phyloP scores from a whole-genome alignment of 2,888 invertebrate species.

The Macroteleia sp. region DNA sequence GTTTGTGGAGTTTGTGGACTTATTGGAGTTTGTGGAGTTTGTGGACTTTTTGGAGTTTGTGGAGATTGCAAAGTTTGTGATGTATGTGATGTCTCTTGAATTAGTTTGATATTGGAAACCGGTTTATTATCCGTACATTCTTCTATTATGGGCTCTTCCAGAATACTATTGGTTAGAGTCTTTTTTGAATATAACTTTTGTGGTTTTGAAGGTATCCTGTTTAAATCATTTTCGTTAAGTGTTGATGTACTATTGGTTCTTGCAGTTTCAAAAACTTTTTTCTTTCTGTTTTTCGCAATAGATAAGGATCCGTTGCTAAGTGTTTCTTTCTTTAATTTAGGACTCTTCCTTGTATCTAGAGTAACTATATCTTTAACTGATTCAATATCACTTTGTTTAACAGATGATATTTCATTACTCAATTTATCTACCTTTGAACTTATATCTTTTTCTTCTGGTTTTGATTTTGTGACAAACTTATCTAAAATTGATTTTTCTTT shows the following conservation, averaged over 20 bases:
- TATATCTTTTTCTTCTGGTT: too few species aligned
- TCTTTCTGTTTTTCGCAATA: too few species aligned
- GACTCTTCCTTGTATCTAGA: background rate
- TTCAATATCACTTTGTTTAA: background rate
- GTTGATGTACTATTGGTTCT: background rate
- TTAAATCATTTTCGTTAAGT: too few species aligned
- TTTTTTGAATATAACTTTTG: too few species aligned
- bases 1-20: background rate
- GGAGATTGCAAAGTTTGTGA: background rate
- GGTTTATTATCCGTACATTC: background rate
- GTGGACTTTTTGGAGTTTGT: background rate
- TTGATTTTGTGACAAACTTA: too few species aligned
- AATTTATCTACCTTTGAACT: too few species aligned
- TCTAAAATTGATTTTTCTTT: too few species aligned
- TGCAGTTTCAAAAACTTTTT: background rate
- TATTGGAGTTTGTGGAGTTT: conserved; percentile 1
- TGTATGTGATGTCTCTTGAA: background rate
- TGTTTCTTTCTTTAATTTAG: background rate
- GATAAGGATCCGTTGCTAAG: too few species aligned
- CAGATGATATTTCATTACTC: background rate
- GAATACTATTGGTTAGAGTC: too few species aligned
- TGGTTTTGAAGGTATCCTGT: too few species aligned
- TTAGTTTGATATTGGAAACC: background rate
- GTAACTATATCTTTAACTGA: background rate
- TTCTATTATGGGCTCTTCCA: too few species aligned